A percentile compares a stretch with the other conserved stretches of the same genome.
Evolutionary conservation across 1,140 invertebrate species (phyloP).

Genomic region (Lordiphosa mommai): DNA sequence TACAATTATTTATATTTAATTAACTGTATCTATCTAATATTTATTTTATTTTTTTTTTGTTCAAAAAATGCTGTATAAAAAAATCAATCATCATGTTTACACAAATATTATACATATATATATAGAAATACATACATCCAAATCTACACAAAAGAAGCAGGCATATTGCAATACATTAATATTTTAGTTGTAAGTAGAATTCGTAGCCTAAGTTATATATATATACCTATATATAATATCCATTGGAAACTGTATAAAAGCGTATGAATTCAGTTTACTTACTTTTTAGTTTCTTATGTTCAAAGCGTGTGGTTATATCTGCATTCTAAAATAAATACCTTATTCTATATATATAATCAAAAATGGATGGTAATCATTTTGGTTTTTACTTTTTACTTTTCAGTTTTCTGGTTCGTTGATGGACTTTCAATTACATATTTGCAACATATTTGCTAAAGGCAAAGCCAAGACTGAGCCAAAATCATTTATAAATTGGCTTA

Average conservation of each 20-base stretch:
- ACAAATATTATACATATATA: slow-evolving; percentile 30
- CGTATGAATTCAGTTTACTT: slow-evolving; percentile 18
- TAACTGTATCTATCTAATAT: slow-evolving; percentile 12
- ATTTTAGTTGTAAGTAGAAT: slow-evolving; percentile 29
- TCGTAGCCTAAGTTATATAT: slow-evolving; percentile 26
- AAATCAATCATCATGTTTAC: slow-evolving; percentile 15
- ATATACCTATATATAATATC: slow-evolving; percentile 34
- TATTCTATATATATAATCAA: neutral
- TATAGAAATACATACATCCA: slow-evolving; percentile 24
- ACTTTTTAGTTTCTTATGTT: neutral
- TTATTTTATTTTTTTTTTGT: slow-evolving; percentile 34
- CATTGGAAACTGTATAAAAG: slow-evolving; percentile 31
- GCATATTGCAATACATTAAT: slow-evolving; percentile 58
- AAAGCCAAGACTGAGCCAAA: slow-evolving; percentile 50
- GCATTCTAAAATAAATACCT: slow-evolving; percentile 6
- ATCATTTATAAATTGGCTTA: slow-evolving; percentile 30
- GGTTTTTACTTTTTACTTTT: neutral
- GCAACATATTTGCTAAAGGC: slow-evolving; percentile 28
- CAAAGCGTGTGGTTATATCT: slow-evolving; percentile 5
- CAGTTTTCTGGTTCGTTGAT: slow-evolving; percentile 17
- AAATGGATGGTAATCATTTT: slow-evolving; percentile 2
- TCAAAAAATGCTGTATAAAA: slow-evolving; percentile 38
- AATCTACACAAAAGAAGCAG: slow-evolving; percentile 14
- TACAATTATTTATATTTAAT: slow-evolving; percentile 12
- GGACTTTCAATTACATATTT: slow-evolving; percentile 1